Evolutionary conservation across 1,140 invertebrate species (phyloP), one percentile per base, ranked within the genome.

Genomic region (Orius laevigatus): DNA sequence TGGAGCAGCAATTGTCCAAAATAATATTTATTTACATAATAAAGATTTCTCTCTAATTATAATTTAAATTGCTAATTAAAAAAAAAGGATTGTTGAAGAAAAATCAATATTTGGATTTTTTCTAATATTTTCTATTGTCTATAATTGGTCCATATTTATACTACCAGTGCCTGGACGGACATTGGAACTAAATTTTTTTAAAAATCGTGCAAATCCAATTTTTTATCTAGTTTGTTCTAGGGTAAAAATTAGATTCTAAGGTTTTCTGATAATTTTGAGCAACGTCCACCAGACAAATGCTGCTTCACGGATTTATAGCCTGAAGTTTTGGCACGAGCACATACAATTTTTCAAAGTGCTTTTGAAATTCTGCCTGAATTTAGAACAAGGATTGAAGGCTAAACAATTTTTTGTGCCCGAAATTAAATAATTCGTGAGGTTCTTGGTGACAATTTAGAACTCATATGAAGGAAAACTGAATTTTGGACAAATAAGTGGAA

Each of bases 81-180:
- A 14, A 9, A 12, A 12, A 43, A 44, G 20, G 42, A 8, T 25
- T n/a, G n/a, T n/a, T 5, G 18, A 44, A 31, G 8, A 31, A 44
- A 14, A 20, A 19, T 14, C 18, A 19, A 20, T 19, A 19, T 15
- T 15, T 15, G n/a, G 25, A 8, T 3, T 25, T 25, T 25, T 8
- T 25, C 25, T 25, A 25, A 8, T 25, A 8, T 25, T 25, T n/a
- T 20, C 42, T 44, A 44, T 44, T 44, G 42, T 44, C 42, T 20
- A 20, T 31, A 19, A 10, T 44, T 44, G 42, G 42, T 44, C 42
- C 42, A 14, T 44, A 25, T 31, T 8, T 19, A 44, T 19, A 12
- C 42, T 44, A 44, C 42, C 42, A 44, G 31, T 14, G 20, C 42
- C 42, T 44, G 42, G 42, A 44, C 42, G 42, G 42, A 44, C 14